Conservation (phyloP, 2,113 vertebrate genomes). For the Naja naja region DNA sequence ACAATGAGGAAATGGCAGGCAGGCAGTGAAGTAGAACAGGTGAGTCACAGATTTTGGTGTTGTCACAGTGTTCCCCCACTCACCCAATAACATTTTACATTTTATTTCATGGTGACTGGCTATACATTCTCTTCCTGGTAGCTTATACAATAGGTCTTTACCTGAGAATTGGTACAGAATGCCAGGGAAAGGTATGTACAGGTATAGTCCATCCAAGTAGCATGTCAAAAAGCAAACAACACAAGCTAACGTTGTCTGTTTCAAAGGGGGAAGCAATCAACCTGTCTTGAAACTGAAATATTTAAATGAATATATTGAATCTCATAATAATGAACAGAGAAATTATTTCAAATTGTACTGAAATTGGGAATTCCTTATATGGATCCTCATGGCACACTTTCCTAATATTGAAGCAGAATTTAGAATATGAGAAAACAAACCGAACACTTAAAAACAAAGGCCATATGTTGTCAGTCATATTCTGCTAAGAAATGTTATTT, state of each 20-base stretch:
- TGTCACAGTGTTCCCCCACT: background rate
- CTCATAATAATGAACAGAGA: background rate
- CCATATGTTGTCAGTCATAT: background rate
- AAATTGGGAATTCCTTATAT: background rate
- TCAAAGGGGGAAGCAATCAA: background rate
- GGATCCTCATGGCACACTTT: background rate
- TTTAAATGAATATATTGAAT: background rate
- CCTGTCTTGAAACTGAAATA: background rate
- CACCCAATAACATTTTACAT: background rate
- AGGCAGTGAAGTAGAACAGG: background rate
- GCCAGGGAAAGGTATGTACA: background rate
- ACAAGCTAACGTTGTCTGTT: background rate
- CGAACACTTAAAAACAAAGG: background rate
- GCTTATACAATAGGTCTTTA: background rate
- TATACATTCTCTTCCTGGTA: background rate
- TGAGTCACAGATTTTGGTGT: background rate
- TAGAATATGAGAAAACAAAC: background rate
- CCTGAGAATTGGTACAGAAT: background rate
- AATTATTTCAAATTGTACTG: background rate
- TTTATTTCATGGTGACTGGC: background rate
- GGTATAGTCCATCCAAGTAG: too few species aligned
- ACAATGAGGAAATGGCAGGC: background rate
- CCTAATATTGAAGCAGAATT: background rate
- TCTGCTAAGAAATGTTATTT: background rate
- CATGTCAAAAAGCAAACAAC: background rate